Base-by-base conservation (phyloP, 2,797 vertebrate species). In the Rallus crepitans region DNA sequence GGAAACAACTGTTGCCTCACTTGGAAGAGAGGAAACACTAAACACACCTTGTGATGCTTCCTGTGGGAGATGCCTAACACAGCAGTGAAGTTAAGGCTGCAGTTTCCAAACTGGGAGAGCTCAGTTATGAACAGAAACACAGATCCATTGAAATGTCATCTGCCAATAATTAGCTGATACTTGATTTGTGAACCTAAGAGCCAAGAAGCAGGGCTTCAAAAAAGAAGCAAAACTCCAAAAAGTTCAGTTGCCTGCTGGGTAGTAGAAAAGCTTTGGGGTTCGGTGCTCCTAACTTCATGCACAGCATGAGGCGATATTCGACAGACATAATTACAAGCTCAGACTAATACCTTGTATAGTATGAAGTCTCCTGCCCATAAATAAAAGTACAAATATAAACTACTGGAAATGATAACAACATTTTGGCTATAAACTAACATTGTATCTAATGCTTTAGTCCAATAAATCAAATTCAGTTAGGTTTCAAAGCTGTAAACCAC, bases 401-500 rank as follows among this genome's bases (percentile, higher is more conserved):
- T 55, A 71, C n/a, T 66, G 47, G 42, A 85, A 91, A 33, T 14
- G 30, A 92, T 1, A 69, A 40, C 73, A 82, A 50, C 24, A 39
- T 90, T 95, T 92, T 91, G 66, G 47, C 70, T 83, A 64, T 84
- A 81, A 96, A 79, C 27, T 64, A 57, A 81, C 39, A 23, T 16
- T 2, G 2, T 72, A 55, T 47, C 35, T 87, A 89, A 86, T 1
- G 4, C 72, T 63, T 70, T 56, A 61, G 40, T 33, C 30, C 77
- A 87, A 82, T 59, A 91, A 63, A 57, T 61, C 12, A 75, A 91
- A 69, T 95, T 93, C 69, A 60, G 68, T 47, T 85, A 88, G 75
- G 71, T 71, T 53, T 95, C 78, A 94, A 82, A 96, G 42, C 79
- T 95, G 63, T 81, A 93, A 92, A 87, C 11, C 42, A 16, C 9